Evolutionary conservation across 2,113 vertebrate genomes (phyloP), one percentile per base, ranked within the genome.

Genomic region (Mormyrus iriodes): DNA sequence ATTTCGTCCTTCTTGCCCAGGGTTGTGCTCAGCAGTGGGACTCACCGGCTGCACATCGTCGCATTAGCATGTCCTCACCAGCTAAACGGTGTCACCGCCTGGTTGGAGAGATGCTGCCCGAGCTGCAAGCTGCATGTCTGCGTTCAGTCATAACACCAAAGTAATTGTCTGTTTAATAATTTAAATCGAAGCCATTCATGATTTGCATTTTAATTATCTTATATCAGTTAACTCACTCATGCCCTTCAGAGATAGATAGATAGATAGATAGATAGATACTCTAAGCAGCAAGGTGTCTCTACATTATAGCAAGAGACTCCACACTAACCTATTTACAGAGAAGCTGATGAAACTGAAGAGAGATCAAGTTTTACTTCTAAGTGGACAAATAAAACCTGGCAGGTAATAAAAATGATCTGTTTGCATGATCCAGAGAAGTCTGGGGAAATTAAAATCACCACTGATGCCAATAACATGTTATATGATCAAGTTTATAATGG

Each of bases 381-480:
- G n/a, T 86, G 85, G 49, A 49, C 13, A 53, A 86, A 86, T 86
- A 35, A 7, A 52, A 86, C 4, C 49, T 53, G 85, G 51, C 51
- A 86, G 85, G 85, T 86, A 35, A 86, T 86, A 53, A 31, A 86
- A 53, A 13, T 52, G 49, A 86, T 39, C 49, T 53, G 49, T 53
- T 48, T 52, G 35, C 51, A 86, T 86, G 51, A 31, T 19, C 31
- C 85, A 31, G 27, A 86, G 85, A 27, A 86, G 48, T 39, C 49
- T 31, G 48, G 17, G 51, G 85, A 53, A 55, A 86, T 86, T 51
- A 86, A 39, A 86, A 53, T 53, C 21, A 4, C 15, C 51, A 53
- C 85, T 53, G 27, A 86, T 86, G 85, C 48, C 51, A 86, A 86
- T 55, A 55, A 86, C 31, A 86, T 86, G 51, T 55, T 55, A 51